Evolutionary conservation across 2,888 invertebrate species (phyloP), one percentile per base, ranked within the genome.

Genomic region (Phengaris arion): DNA sequence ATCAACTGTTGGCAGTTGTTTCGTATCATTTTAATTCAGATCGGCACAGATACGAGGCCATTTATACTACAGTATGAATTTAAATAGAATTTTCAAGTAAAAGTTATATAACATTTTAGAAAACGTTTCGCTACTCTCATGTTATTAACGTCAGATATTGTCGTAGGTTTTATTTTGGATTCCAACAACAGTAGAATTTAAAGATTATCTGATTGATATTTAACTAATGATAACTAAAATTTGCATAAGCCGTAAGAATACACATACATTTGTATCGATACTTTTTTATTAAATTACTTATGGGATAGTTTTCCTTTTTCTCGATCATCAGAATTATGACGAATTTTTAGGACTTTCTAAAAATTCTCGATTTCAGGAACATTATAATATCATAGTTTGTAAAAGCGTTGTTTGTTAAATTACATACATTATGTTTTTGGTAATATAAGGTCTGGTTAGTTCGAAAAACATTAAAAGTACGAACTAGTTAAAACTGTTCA

Each of bases 1-100:
- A 72, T 72, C 83, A 82, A 85, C 83, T 85, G 84, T 91, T 91
- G 91, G 91, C 91, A 92, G 81, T 85, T 45, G 87, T 79, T 88
- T 81, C 84, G 84, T 85, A 84, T 81, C 86, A 86, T 87, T 86
- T 86, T 83, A 86, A 86, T 84, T 84, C 84, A 83, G 82, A 84
- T 85, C 86, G 54, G 12, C 72, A 52, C 35, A 72, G 72, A 54
- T 22, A 54, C 72, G 54, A 72, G 72, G 72, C 52, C 35, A 52
- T 72, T 72, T 52, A 72, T 54, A 52, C 70, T 15, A 51, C 22
- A 52, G 72, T 6, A 54, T 72, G 22, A 35, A 72, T 72, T 52
- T 35, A 72, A 54, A 72, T 72, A 72, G 72, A 72, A 72, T 51
- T 52, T 54, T 72, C 22, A 54, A 54, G 51, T 72, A 68, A 68